phyloP scores from a whole-genome alignment of 2,113 vertebrate species.

The Platichthys flesus region DNA sequence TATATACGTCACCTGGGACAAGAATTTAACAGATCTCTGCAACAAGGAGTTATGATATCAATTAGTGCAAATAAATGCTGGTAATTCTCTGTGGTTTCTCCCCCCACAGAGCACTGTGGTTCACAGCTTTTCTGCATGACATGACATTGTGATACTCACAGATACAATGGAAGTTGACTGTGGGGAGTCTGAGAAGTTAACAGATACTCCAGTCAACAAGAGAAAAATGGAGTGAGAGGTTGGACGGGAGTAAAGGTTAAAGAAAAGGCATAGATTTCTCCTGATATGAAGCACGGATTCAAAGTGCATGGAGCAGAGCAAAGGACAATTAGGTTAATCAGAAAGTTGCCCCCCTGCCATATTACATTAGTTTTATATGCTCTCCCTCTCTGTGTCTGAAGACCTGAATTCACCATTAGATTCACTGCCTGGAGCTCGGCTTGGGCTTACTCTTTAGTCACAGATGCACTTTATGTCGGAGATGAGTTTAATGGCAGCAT shows the following conservation, averaged over 20 bases:
- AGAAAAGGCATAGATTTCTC: neutral
- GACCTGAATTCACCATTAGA: constrained; percentile 65
- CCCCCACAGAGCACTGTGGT: neutral
- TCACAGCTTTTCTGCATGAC: constrained; percentile 16
- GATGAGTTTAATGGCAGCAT: constrained; percentile 79
- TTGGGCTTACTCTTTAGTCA: constrained; percentile 76
- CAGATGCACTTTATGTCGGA: constrained; percentile 77
- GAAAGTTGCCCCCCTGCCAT: constrained; percentile 53
- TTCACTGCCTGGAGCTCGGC: constrained; percentile 67
- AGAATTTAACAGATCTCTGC: constrained; percentile 47
- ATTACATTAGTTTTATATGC: constrained; percentile 64
- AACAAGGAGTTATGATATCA: constrained; percentile 54
- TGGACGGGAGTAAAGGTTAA: constrained; percentile 1
- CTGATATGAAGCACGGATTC: constrained; percentile 7
- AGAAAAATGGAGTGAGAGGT: neutral
- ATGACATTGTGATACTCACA: constrained; percentile 15
- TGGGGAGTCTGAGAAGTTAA: constrained; percentile 21
- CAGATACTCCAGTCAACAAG: neutral
- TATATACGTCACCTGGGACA: constrained; percentile 52
- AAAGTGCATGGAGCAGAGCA: constrained; percentile 27
- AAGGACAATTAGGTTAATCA: constrained; percentile 62
- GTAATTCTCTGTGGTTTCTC: constrained; percentile 17
- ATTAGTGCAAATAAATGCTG: constrained; percentile 43
- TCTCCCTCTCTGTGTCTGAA: constrained; percentile 58
- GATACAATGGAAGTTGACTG: neutral